Evolutionary conservation across 2,888 invertebrate species (phyloP).

Genomic region (Harpalus rubripes): DNA sequence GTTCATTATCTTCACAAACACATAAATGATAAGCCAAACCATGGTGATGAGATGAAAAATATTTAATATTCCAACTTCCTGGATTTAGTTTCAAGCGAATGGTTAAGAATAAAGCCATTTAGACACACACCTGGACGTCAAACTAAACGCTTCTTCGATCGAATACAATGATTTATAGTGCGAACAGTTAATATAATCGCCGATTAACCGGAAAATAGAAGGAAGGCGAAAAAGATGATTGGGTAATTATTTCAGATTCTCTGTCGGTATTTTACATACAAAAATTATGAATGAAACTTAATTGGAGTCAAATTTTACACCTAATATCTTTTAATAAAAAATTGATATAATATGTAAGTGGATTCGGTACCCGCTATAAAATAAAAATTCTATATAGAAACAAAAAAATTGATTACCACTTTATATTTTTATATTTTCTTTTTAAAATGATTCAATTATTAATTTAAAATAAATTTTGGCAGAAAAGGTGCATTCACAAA

Average conservation of each 20-base stretch:
- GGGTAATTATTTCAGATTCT: not conserved
- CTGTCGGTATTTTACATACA: not conserved
- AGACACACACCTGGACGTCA: conserved; percentile 23
- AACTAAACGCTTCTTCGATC: not conserved
- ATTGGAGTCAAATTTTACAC: too few relatives aligned
- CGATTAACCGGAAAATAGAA: conserved; percentile 28
- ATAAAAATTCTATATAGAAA: too few relatives aligned
- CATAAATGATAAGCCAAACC: not conserved
- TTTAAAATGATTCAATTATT: too few relatives aligned
- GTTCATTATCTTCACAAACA: not conserved
- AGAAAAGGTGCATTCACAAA: too few relatives aligned
- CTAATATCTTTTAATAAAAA: too few relatives aligned
- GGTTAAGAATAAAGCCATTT: conserved; percentile 57
- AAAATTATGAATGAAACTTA: too few relatives aligned
- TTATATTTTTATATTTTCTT: too few relatives aligned
- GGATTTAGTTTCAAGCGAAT: conserved; percentile 54
- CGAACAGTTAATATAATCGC: conserved; percentile 14
- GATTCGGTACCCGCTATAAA: too few relatives aligned
- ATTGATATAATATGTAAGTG: too few relatives aligned
- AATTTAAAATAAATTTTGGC: too few relatives aligned
- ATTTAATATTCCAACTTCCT: conserved; percentile 44
- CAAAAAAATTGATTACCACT: too few relatives aligned
- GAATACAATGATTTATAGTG: conserved; percentile 14
- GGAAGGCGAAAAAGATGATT: not conserved
- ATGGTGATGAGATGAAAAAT: conserved; percentile 3